phyloP scores from a whole-genome alignment of 2,113 vertebrate species.

The Brachirus orientalis region DNA sequence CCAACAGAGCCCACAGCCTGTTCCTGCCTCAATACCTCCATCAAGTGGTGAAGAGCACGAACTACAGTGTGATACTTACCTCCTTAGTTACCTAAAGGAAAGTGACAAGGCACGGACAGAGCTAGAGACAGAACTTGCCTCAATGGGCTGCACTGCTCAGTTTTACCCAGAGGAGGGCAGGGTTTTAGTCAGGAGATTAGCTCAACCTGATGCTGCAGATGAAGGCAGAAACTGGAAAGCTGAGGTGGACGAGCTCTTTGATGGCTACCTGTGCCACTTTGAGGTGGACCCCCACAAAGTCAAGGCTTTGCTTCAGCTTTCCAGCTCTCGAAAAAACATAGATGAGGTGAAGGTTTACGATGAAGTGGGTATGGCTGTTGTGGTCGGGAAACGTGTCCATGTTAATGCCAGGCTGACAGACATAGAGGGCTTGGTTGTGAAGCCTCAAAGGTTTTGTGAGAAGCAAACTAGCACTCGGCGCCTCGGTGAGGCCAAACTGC shows the following conservation, averaged over 20 bases:
- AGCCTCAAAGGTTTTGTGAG: conserved; percentile 1
- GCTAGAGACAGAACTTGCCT: conserved; percentile 1
- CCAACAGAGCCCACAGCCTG: neutral
- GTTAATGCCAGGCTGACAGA: conserved; percentile 14
- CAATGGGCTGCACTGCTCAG: conserved; percentile 19
- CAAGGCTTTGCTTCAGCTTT: conserved; percentile 39
- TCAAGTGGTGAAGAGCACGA: conserved; percentile 22
- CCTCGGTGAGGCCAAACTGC: conserved; percentile 55
- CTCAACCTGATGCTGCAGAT: neutral
- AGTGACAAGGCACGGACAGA: conserved; percentile 11
- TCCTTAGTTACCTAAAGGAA: conserved; percentile 51
- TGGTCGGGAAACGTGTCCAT: conserved; percentile 34
- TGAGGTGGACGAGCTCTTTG: conserved; percentile 17
- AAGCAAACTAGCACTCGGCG: conserved; percentile 10
- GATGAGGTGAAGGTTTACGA: conserved; percentile 38
- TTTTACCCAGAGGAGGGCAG: conserved; percentile 31
- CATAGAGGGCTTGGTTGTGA: neutral
- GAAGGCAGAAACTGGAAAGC: conserved; percentile 14
- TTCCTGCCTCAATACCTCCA: neutral
- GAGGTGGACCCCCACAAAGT: conserved; percentile 23
- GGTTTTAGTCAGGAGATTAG: neutral
- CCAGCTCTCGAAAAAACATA: rapidly evolving
- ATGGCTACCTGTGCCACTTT: conserved; percentile 20
- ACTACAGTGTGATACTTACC: conserved; percentile 7
- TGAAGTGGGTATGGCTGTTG: conserved; percentile 8